Evolutionary conservation across 2,113 vertebrate genomes (phyloP), one percentile per base, ranked within the genome.

Genomic region (Boulengeromyrus knoepffleri): DNA sequence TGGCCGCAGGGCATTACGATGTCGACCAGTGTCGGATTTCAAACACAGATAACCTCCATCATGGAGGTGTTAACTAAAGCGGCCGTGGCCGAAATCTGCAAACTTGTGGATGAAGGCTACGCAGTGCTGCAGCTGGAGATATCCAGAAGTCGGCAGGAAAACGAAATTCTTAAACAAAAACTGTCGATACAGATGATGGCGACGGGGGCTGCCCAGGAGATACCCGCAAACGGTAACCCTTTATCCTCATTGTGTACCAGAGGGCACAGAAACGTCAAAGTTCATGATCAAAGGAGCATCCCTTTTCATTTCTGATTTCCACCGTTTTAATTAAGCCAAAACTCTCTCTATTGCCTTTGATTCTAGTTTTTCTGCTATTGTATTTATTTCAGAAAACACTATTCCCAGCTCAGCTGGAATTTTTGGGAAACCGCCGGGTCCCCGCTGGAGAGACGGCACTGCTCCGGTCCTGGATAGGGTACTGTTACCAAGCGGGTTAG

Each of bases 51-150:
- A 49, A 90, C 93, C 80, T 91, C 93, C 17, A 90, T 93, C 31
- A 88, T 93, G 87, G 93, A 93, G 70, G 88, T 92, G 1, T 92
- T 93, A 62, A 90, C 92, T 2, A 92, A 91, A 66, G 88, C 91
- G 1, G 93, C 93, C 6, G 89, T 93, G 36, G 52, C 92, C 10
- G 93, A 93, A 52, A 93, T 93, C 88, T 92, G 91, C 5, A 91
- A 90, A 77, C 87, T 92, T 9, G 85, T 93, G 36, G 92, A 93
- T 15, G 89, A 91, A 27, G 91, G 92, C 77, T 89, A 90, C 27
- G 85, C 92, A 52, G 66, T 91, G 53, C 90, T 91, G 77, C 91
- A 88, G 1, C 83, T 90, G 53, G 93, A 93, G 83, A 92, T 93
- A 27, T 90, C 91, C 19, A 86, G 92, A 19, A 90, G 93, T 13